phyloP scores from a whole-genome alignment of 2,888 invertebrate genomes.

The Diplolepis rosae region DNA sequence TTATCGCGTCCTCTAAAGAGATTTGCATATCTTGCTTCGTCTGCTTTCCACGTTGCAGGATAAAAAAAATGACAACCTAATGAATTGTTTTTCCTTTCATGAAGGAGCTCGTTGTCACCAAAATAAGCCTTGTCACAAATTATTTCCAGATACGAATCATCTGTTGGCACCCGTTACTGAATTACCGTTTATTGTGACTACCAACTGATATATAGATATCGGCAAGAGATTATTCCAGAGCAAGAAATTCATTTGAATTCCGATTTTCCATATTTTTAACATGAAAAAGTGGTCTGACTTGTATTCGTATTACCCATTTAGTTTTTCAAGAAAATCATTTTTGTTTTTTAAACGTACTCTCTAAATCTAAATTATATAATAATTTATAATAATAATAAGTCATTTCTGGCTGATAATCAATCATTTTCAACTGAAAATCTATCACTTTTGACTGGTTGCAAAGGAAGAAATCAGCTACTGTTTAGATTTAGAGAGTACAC shows the following conservation, averaged over 20 bases:
- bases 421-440: no score
- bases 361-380: no score
- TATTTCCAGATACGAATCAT: slow-evolving; percentile 7
- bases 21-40: slow-evolving; percentile 24
- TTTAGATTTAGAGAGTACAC: no score
- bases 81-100: slow-evolving; percentile 17
- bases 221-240: background rate
- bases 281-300: background rate
- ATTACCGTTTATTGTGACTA: background rate
- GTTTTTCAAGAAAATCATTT: background rate
- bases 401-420: no score
- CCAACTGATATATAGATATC: background rate
- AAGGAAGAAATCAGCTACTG: no score
- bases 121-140: slow-evolving; percentile 14
- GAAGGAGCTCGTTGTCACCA: slow-evolving; percentile 8
- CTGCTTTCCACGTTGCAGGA: slow-evolving; percentile 27
- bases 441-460: no score
- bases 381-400: no score
- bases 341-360: no score
- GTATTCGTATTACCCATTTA: background rate
- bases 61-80: slow-evolving; percentile 26
- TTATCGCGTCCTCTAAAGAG: slow-evolving; percentile 24
- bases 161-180: slow-evolving; percentile 1
- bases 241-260: background rate
- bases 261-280: background rate